These are phyloP conservation scores for Hemitrygon akajei DNA, from an alignment of 2,797 vertebrate genomes.

Conservation along the genomic window DNA sequence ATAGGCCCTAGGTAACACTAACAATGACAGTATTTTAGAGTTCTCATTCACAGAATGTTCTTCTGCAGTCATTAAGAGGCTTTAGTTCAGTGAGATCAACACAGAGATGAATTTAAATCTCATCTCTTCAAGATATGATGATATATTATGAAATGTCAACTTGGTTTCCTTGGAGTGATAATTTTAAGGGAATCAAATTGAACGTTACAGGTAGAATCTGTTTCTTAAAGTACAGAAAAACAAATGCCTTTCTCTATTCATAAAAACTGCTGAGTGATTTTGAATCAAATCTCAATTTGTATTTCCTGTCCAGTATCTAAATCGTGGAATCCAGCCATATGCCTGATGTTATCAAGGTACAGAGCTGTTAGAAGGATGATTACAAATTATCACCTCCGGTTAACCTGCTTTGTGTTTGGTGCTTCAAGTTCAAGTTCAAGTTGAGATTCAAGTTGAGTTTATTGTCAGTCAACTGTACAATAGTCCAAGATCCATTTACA, in stretches of 20 bases:
- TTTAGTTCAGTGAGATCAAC: background rate
- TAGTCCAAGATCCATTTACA: too few relatives aligned
- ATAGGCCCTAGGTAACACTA: background rate
- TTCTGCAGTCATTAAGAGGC: background rate
- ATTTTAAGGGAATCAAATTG: background rate
- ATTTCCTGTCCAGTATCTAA: background rate
- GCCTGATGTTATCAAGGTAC: background rate
- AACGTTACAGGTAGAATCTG: background rate
- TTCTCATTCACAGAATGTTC: background rate
- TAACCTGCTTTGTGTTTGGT: background rate
- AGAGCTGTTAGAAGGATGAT: background rate
- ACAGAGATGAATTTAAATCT: background rate
- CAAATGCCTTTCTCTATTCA: background rate
- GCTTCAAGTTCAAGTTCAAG: background rate
- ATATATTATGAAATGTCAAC: background rate
- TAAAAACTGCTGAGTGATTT: background rate
- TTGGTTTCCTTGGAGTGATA: background rate
- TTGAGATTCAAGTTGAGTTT: too few relatives aligned
- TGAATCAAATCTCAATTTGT: background rate
- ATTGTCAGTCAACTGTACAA: too few relatives aligned
- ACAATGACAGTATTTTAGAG: background rate
- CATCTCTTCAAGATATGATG: background rate
- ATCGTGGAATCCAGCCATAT: background rate
- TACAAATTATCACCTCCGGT: background rate
- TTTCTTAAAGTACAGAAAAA: background rate